phyloP scores from a whole-genome alignment of 2,797 vertebrate genomes.

The Dallia pectoralis region DNA sequence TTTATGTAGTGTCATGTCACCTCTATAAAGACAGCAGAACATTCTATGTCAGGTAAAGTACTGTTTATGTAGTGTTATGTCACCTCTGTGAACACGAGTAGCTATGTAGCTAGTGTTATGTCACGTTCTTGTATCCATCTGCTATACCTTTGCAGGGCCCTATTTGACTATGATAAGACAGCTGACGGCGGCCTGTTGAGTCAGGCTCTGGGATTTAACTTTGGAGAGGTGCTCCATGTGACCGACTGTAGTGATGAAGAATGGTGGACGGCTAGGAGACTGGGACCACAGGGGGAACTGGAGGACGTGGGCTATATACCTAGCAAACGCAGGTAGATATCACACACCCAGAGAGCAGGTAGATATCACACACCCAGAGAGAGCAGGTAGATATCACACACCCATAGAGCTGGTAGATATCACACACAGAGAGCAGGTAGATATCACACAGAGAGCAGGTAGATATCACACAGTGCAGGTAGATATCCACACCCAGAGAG shows the following conservation, averaged over 20 bases:
- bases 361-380: neutral
- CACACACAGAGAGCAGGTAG: too few species aligned
- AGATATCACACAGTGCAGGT: too few species aligned
- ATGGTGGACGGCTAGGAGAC: constrained; percentile 87
- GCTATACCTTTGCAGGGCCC: constrained; percentile 67
- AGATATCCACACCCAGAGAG: neutral
- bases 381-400: neutral
- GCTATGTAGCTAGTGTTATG: constrained; percentile 63
- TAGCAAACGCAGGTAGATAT: constrained; percentile 78
- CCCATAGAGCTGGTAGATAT: too few species aligned
- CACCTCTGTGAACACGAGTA: constrained; percentile 74
- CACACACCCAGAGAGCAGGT: neutral
- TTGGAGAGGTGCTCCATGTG: constrained; percentile 85
- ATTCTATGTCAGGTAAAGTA: constrained; percentile 63
- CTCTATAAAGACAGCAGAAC: constrained; percentile 78
- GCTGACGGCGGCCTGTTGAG: constrained; percentile 88
- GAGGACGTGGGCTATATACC: constrained; percentile 86
- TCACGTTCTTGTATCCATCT: neutral
- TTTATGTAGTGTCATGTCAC: neutral
- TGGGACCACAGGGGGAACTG: constrained; percentile 82
- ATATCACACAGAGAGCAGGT: too few species aligned
- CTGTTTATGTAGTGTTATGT: neutral
- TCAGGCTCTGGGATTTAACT: constrained; percentile 85
- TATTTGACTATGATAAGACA: constrained; percentile 89
- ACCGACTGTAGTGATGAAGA: constrained; percentile 83